Evolutionary conservation across 2,888 invertebrate genomes (phyloP).

Genomic region (Apodemia mormo): DNA sequence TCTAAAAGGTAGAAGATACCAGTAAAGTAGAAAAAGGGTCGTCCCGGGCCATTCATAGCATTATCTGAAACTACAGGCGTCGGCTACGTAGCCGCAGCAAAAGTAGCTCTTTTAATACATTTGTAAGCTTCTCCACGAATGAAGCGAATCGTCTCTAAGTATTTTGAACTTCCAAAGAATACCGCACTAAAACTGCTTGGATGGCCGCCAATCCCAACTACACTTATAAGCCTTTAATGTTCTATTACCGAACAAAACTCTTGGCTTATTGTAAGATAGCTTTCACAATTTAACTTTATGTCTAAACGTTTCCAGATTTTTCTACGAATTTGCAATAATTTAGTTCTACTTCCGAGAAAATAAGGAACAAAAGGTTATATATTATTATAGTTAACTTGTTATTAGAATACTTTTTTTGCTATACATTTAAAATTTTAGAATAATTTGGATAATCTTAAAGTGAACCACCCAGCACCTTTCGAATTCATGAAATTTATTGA

Average conservation of each 20-base stretch:
- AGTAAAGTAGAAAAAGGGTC: conserved; percentile 1
- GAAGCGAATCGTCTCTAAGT: conserved; percentile 23
- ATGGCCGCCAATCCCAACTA: conserved; percentile 33
- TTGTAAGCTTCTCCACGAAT: conserved; percentile 12
- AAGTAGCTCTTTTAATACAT: conserved; percentile 10
- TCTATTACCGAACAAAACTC: conserved; percentile 31
- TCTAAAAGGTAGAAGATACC: not conserved
- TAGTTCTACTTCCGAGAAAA: no score
- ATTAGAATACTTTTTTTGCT: no score
- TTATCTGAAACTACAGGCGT: conserved; percentile 5
- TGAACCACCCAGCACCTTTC: no score
- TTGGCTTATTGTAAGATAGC: conserved; percentile 17
- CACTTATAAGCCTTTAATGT: conserved; percentile 33
- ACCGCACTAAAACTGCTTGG: conserved; percentile 33
- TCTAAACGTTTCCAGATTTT: conserved; percentile 3
- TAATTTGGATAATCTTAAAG: no score
- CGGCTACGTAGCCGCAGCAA: not conserved
- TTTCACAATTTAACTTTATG: conserved; percentile 20
- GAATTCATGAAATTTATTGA: no score
- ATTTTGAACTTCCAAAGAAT: conserved; percentile 32
- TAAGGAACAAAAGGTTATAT: no score
- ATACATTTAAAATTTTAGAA: no score
- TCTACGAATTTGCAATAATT: conserved; percentile 1
- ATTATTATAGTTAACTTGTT: no score
- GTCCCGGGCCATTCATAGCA: not conserved